Evolutionary conservation across 2,113 vertebrate species (phyloP), one percentile per base, ranked within the genome.

Genomic region (Pavo muticus): DNA sequence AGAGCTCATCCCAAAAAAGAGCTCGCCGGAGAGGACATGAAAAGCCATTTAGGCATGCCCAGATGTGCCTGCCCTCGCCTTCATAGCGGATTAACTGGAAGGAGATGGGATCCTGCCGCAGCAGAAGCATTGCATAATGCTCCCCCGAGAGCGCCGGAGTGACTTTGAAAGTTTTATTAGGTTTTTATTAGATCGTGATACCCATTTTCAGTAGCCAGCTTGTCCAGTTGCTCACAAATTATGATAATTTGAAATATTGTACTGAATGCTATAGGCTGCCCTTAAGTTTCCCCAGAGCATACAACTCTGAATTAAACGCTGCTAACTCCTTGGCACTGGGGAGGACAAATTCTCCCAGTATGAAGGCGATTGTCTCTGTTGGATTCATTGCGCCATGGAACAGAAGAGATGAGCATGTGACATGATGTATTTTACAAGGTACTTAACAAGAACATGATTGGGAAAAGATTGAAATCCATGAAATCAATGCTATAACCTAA

Each of bases 401-500:
- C 64, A 16, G 85, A 90, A 50, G 73, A 81, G 83, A 92, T 10
- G 42, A 95, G n/a, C 72, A 20, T 48, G 73, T 84, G 91, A 56
- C 93, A 70, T 57, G 79, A 95, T 84, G 92, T 77, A 94, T 97
- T 96, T 96, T 88, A 96, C 96, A 97, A 96, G 70, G 88, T 88
- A 79, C 84, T 95, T 96, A 97, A 97, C 96, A 96, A 93, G 95
- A 95, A 83, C 88, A 75, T 93, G 96, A 96, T 97, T 92, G 90
- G 93, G 85, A 64, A 90, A 90, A 90, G 88, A 94, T 67, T 95
- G 91, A 63, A 96, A 97, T 97, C 96, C 96, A 96, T 97, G 69
- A 87, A 97, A 97, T 97, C 97, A 87, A 97, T 97, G 91, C n/a
- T 52, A 97, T 97, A 97, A 97, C 89, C 93, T 92, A 94, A 97